Base-by-base conservation (phyloP, 2,113 vertebrate species). In the Ageneiosus marmoratus region DNA sequence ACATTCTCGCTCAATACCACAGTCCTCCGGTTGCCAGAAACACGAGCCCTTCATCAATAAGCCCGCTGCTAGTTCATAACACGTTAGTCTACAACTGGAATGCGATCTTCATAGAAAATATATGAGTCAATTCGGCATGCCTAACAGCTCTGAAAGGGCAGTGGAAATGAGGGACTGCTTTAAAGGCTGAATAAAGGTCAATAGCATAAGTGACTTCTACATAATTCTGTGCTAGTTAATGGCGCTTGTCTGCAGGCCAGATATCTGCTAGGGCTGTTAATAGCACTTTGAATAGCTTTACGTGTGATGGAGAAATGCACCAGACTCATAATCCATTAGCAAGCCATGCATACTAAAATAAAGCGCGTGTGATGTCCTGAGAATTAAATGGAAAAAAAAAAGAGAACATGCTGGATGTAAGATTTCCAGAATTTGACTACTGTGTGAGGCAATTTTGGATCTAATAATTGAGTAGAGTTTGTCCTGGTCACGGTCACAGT, bases 11-110 rank as follows among this genome's bases (percentile, higher is more conserved):
- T 82, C 75, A 34, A 86, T 76, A 79, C 74, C 81, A 34, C 67
- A 76, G 82, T 77, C 62, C 82, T 84, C 63, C 73, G 77, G 80
- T 67, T 81, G 53, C 62, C 41, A 79, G 86, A 84, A 91, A 93
- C 84, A 88, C 87, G 88, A 89, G 69, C 87, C 20, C 8, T 84
- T 90, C 73, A 88, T 93, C 92, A 90, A 67, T 91, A 92, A 67
- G 18, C 85, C 85, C 86, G 83, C 82, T 80, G 80, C 84, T 80
- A 76, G 80, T 85, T 88, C 82, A 86, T 85, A 88, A 83, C 86
- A 79, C 81, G 37, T 85, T 55, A 72, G 84, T 53, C 87, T 84
- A 86, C 83, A 88, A 82, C 87, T 84, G 88, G 86, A 93, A 93
- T 86, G 81, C 83, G 88, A 91, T 92, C 89, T 86, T 88, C 63